Evolutionary conservation across 2,888 invertebrate species (phyloP).

Genomic region (Ephialtes manifestator): DNA sequence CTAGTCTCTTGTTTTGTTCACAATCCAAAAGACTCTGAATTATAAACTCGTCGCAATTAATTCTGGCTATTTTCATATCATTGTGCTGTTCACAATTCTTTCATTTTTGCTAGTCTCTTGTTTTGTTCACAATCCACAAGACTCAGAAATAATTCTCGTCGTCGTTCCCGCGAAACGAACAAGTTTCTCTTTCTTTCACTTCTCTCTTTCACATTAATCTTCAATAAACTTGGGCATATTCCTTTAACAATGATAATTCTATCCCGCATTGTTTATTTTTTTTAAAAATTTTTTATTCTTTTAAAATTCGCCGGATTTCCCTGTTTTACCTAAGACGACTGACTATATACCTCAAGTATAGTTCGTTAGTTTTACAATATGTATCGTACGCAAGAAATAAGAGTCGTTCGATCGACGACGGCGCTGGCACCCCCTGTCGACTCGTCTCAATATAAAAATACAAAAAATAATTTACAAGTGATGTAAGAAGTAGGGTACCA

Average conservation of each 20-base stretch:
- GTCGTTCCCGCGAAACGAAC: constrained; percentile 3
- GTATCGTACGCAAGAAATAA: constrained; percentile 41
- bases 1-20: neutral
- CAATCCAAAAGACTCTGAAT: too few relatives aligned
- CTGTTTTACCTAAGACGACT: constrained; percentile 28
- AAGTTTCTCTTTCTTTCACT: neutral
- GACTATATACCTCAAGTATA: constrained; percentile 15
- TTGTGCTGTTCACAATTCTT: neutral
- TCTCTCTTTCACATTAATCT: neutral
- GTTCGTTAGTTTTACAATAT: constrained; percentile 32
- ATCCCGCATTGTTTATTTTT: constrained; percentile 2
- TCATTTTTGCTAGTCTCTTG: too few relatives aligned
- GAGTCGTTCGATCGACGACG: constrained; percentile 44
- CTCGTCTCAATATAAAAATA: constrained; percentile 74
- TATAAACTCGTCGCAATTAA: constrained; percentile 4
- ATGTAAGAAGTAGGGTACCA: constrained; percentile 67
- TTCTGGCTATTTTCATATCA: neutral
- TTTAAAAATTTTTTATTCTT: constrained; percentile 35
- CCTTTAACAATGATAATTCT: constrained; percentile 36
- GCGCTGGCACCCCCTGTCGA: constrained; percentile 64
- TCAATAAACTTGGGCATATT: constrained; percentile 36
- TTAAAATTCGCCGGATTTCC: constrained; percentile 15
- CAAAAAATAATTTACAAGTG: constrained; percentile 74
- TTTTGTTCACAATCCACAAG: too few relatives aligned
- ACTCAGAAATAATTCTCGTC: neutral